Conservation (phyloP, 2,113 vertebrate species). For the Pollimyrus isidori region DNA sequence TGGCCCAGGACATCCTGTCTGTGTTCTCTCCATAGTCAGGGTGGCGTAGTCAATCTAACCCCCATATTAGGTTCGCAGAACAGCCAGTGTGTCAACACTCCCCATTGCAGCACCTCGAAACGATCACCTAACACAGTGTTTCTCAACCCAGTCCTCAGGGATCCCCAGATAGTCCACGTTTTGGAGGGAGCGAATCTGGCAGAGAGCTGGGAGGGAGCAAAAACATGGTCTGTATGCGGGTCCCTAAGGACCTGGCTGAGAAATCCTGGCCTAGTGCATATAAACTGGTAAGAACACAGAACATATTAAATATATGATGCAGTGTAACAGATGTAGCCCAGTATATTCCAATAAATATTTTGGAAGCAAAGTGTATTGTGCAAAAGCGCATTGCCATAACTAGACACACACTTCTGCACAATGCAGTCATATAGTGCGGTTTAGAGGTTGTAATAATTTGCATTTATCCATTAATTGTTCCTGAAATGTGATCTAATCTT, state of each 20-base stretch:
- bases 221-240: background rate
- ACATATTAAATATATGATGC: background rate
- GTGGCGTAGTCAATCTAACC: background rate
- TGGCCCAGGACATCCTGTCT: background rate
- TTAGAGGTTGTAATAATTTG: background rate
- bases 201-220: background rate
- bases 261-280: background rate
- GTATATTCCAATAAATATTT: background rate
- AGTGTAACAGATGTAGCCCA: background rate
- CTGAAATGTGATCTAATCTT: background rate
- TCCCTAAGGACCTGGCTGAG: background rate
- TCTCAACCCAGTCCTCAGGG: background rate
- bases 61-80: background rate
- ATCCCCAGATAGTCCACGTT: background rate
- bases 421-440: background rate
- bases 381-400: background rate
- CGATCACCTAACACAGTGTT: background rate
- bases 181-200: background rate
- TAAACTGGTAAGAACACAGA: background rate
- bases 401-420: background rate
- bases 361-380: background rate
- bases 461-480: background rate
- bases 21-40: background rate
- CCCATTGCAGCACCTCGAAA: background rate
- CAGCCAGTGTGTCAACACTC: background rate